phyloP scores from a whole-genome alignment of 2,888 invertebrate genomes.

The Zootermopsis nevadensis region DNA sequence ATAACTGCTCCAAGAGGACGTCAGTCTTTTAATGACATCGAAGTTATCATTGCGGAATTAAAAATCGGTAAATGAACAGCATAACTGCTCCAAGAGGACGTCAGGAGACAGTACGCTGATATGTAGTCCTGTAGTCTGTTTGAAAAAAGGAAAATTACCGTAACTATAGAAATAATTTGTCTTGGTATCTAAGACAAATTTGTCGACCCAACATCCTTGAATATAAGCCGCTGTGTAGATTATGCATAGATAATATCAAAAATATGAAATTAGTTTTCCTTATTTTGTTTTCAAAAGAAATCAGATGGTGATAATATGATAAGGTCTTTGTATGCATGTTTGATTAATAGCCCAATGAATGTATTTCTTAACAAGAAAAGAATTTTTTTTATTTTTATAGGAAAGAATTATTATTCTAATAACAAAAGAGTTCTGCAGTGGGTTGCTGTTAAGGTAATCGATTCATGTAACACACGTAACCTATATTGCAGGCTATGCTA shows the following conservation, averaged over 20 bases:
- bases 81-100: no score
- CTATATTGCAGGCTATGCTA: neutral
- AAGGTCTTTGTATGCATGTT: neutral
- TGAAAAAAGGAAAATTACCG: no score
- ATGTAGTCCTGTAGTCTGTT: no score
- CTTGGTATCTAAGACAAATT: no score
- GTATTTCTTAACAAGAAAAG: neutral
- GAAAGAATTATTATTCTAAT: neutral
- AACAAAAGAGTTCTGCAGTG: neutral
- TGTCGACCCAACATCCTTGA: no score
- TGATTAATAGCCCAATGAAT: neutral
- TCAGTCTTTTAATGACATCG: no score
- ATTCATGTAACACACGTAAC: neutral
- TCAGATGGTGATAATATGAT: neutral
- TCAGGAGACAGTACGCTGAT: no score
- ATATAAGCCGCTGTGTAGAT: no score
- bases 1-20: no score
- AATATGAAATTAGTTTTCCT: neutral
- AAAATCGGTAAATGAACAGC: no score
- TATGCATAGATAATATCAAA: neutral
- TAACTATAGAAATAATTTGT: no score
- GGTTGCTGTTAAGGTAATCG: neutral
- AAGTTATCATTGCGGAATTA: no score
- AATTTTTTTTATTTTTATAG: neutral
- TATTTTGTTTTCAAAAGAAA: neutral